phyloP scores from a whole-genome alignment of 2,888 invertebrate genomes.

The Iphiclides podalirius region DNA sequence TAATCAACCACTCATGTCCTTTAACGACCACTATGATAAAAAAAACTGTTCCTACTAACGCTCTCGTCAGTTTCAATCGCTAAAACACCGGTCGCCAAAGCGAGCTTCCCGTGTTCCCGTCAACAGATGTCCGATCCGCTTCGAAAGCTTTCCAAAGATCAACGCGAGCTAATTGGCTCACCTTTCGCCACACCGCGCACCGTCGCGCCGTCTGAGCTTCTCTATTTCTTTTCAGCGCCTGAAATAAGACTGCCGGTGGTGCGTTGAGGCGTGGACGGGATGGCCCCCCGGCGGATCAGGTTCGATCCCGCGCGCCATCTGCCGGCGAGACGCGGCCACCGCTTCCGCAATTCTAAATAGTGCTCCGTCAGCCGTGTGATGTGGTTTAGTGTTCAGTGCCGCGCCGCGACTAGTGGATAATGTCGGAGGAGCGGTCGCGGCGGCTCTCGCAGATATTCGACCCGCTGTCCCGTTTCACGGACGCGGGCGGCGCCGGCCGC shows the following conservation, averaged over 20 bases:
- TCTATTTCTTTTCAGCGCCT: slow-evolving; percentile 66
- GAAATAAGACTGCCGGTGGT: slow-evolving; percentile 55
- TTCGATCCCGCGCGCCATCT: slow-evolving; percentile 57
- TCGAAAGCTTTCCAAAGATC: slow-evolving; percentile 50
- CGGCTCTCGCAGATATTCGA: slow-evolving; percentile 91
- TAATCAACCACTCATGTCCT: no score
- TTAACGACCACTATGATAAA: no score
- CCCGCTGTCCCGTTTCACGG: slow-evolving; percentile 87
- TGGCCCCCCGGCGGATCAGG: slow-evolving; percentile 44
- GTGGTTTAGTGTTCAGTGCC: slow-evolving; percentile 50
- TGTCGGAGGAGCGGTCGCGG: slow-evolving; percentile 85
- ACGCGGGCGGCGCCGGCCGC: slow-evolving; percentile 80
- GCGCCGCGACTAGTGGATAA: slow-evolving; percentile 56
- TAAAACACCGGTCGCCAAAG: background rate
- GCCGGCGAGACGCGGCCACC: slow-evolving; percentile 46
- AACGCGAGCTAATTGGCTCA: slow-evolving; percentile 52
- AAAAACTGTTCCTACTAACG: no score
- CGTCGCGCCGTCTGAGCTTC: slow-evolving; percentile 43
- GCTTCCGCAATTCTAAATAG: slow-evolving; percentile 67
- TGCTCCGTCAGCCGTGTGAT: slow-evolving; percentile 67
- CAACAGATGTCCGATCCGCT: slow-evolving; percentile 36
- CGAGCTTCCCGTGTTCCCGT: slow-evolving; percentile 3
- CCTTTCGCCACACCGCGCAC: slow-evolving; percentile 36
- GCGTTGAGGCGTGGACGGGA: slow-evolving; percentile 67
- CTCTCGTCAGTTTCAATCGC: no score